A percentile compares a stretch with the other conserved stretches of the same genome.
Conservation (phyloP, 1,140 invertebrate genomes). For the Leptestheria dahalacensis region DNA sequence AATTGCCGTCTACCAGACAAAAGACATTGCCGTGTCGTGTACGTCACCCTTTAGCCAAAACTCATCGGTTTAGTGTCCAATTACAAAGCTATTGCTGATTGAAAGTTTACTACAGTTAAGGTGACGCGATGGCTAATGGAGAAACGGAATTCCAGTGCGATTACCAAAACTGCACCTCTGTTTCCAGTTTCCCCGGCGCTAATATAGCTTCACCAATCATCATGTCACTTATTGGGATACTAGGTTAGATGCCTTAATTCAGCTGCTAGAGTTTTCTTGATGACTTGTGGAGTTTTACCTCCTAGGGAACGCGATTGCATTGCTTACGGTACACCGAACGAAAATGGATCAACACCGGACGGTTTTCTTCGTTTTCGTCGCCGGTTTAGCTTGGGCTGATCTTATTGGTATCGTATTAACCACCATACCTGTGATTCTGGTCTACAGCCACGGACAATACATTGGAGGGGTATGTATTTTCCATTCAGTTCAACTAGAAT, state of each 20-base stretch:
- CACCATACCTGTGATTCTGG: constrained; percentile 25
- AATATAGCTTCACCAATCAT: constrained; percentile 18
- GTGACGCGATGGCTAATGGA: neutral
- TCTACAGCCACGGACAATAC: constrained; percentile 27
- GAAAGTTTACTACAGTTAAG: neutral
- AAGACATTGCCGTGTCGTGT: no score
- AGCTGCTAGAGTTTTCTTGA: neutral
- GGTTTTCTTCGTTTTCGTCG: constrained; percentile 30
- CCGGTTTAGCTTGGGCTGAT: constrained; percentile 30
- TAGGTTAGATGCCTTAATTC: constrained; percentile 18
- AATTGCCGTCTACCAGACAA: no score
- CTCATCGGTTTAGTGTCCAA: no score
- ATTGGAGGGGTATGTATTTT: constrained; percentile 23
- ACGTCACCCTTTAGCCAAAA: no score
- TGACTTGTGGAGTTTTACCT: neutral
- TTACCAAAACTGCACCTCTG: constrained; percentile 11
- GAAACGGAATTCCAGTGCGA: constrained; percentile 4
- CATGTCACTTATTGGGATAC: constrained; percentile 21
- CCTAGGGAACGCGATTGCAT: constrained; percentile 22
- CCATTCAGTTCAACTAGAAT: no score
- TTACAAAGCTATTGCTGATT: no score
- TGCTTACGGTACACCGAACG: constrained; percentile 10
- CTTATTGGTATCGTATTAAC: constrained; percentile 29
- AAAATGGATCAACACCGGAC: constrained; percentile 22
- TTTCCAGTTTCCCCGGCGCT: constrained; percentile 14